Evolutionary conservation across 2,888 invertebrate species (phyloP).

Genomic region (Elegia similella): DNA sequence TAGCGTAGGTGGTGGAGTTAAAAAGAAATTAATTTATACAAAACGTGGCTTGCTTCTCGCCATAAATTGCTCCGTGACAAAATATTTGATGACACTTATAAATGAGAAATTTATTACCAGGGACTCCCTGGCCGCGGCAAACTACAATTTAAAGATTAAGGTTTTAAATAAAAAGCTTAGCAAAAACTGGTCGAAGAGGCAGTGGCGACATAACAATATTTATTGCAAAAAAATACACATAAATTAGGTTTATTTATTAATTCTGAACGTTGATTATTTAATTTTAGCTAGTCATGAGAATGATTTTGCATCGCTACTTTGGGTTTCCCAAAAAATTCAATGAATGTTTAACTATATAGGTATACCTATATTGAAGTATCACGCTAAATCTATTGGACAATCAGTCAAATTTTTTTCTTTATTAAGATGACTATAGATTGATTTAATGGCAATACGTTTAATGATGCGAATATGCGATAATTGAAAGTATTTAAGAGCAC

Average conservation of each 20-base stretch:
- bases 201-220: constrained; percentile 1
- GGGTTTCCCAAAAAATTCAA: too few relatives aligned
- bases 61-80: constrained; percentile 51
- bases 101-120: constrained; percentile 41
- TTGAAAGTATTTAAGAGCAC: too few relatives aligned
- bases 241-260: not conserved
- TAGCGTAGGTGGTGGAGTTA: constrained; percentile 48
- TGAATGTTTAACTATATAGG: too few relatives aligned
- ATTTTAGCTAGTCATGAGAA: not conserved
- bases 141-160: constrained; percentile 13
- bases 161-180: not conserved
- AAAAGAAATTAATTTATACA: constrained; percentile 51
- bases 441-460: too few relatives aligned
- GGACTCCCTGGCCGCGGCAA: not conserved
- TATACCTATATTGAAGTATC: too few relatives aligned
- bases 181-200: not conserved
- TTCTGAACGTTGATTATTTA: not conserved
- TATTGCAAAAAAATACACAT: not conserved
- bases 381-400: too few relatives aligned
- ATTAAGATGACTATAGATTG: too few relatives aligned
- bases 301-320: not conserved
- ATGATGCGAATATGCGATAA: too few relatives aligned
- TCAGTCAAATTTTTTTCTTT: too few relatives aligned
- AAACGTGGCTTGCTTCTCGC: constrained; percentile 41
- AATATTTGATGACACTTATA: constrained; percentile 58